Base-by-base conservation (phyloP, 2,113 vertebrate genomes). In the Sardina pilchardus region DNA sequence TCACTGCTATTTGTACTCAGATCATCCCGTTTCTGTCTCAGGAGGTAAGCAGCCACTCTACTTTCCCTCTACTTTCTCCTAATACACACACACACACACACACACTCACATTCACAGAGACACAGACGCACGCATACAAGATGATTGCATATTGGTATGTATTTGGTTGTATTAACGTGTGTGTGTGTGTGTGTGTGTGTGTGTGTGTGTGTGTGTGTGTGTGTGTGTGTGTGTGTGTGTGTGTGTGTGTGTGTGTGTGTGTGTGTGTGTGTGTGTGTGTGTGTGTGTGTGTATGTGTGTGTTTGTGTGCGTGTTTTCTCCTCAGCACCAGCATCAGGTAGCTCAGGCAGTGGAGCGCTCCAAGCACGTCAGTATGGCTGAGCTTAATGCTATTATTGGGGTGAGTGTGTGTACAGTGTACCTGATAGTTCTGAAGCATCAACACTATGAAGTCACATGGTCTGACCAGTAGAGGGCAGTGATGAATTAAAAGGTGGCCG, bases 321-420 rank as follows among this genome's bases (percentile, higher is more conserved):
- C 63, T 39, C 82, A 90, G 89, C 89, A 90, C 87, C 89, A 90
- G 86, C 89, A 90, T 78, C 89, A 90, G 81, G 89, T 90, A 42
- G 89, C 88, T n/a, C 89, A 88, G 83, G 89, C 89, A 34, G 89
- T 90, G 21, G 89, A 90, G 43, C 84, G 89, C 81, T 90, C 89
- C 45, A 90, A 90, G 71, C 89, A 90, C 45, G 89, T 90, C 6
- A 90, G 89, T 86, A 90, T 90, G 88, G 89, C 89, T 12, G 89
- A 90, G 14, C 88, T 90, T 30, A 90, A 90, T 30, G 87, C 89
- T n/a, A 90, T 90, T 44, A 89, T 90, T 10, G 89, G 89, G 85
- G 89, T 90, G 86, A 90, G 89, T 83, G 42, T 63, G 17, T 9
- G n/a, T 26, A 21, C 12, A 14, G 45, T 47, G 45, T 47, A 1